These are phyloP conservation scores for Puffinus mauretanicus DNA, from an alignment of 2,113 vertebrate genomes.

Conservation along the genomic window DNA sequence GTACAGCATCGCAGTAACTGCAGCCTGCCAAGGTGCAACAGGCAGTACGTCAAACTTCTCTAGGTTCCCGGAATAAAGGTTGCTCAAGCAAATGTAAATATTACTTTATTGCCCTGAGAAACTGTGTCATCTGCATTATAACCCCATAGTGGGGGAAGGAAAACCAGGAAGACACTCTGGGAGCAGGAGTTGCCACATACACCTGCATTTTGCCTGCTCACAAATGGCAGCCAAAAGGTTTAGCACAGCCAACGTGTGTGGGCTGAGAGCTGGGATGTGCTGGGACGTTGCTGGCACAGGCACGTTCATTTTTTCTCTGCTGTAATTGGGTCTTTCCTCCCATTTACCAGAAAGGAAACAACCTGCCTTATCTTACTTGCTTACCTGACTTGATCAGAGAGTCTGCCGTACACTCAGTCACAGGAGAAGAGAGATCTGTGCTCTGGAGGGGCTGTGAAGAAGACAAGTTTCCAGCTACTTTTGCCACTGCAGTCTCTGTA, in stretches of 20 bases:
- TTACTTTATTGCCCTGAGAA: background rate
- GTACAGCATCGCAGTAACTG: background rate
- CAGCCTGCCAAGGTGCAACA: background rate
- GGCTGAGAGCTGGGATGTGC: background rate
- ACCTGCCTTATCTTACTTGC: background rate
- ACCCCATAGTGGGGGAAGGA: background rate
- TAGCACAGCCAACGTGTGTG: background rate
- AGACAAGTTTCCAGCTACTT: background rate
- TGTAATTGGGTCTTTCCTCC: background rate
- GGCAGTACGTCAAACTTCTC: background rate
- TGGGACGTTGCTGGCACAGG: background rate
- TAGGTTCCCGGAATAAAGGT: background rate
- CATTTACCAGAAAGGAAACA: background rate
- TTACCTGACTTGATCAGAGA: background rate
- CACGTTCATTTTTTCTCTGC: background rate
- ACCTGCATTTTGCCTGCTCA: background rate
- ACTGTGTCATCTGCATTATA: background rate
- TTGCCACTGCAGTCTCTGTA: background rate
- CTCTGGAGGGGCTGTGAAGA: background rate
- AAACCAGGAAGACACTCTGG: background rate
- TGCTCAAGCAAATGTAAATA: background rate
- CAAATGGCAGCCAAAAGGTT: background rate
- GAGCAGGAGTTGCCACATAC: background rate
- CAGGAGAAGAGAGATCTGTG: background rate
- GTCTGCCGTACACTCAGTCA: accelerated